Evolutionary conservation across 2,797 vertebrate genomes (phyloP).

Genomic region (Cryptoprocta ferox): DNA sequence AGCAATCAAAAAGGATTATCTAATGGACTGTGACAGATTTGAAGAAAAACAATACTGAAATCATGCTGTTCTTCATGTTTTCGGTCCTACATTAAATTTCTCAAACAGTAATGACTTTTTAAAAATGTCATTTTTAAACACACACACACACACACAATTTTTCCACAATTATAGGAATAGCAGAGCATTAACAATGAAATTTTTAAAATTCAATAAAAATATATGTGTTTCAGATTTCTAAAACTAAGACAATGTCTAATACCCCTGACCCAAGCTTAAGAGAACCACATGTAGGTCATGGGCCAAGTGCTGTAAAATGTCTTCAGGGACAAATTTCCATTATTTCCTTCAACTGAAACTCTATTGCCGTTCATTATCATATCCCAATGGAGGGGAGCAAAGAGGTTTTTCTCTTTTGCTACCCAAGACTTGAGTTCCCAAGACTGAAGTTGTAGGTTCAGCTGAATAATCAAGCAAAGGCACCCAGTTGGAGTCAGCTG

Average conservation of each 20-base stretch:
- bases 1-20: constrained; percentile 21
- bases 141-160: not conserved
- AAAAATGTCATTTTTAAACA: not conserved
- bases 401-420: not conserved
- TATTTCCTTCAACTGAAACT: not conserved
- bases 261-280: not conserved
- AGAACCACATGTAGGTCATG: not conserved
- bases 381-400: not conserved
- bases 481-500: not conserved
- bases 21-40: not conserved
- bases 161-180: not conserved
- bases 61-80: not conserved
- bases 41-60: not conserved
- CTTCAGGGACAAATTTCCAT: not conserved
- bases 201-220: not conserved
- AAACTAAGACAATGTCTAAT: not conserved
- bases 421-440: not conserved
- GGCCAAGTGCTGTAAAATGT: not conserved
- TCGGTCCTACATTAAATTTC: constrained; percentile 7
- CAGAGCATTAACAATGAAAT: not conserved
- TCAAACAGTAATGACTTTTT: not conserved
- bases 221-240: not conserved
- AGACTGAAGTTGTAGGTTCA: not conserved
- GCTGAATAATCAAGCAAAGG: not conserved
- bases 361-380: not conserved